Evolutionary conservation across 2,797 vertebrate genomes (phyloP), one percentile per base, ranked within the genome.

Genomic region (Sebastes cheni): DNA sequence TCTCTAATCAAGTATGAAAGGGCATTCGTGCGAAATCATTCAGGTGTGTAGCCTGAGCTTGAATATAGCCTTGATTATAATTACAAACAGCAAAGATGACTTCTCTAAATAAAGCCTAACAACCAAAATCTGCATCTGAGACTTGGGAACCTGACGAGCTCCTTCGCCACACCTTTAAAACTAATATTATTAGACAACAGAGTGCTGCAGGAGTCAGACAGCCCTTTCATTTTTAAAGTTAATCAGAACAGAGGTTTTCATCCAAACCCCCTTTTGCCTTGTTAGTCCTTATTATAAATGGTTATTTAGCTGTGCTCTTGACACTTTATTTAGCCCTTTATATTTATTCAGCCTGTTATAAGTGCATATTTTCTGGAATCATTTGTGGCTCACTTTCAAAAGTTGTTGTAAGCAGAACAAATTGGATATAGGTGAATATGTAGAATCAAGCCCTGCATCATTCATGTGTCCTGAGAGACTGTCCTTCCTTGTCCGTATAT

Each of bases 1-100:
- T 27, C 14, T 54, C 34, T n/a, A 72, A 72, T 62, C 52, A 55
- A 72, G 42, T 70, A 79, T 54, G 13, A 72, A 39, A 42, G 39
- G 50, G 54, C 71, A 71, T 85, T 55, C 12, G 67, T 69, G 54
- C 75, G 52, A 73, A 84, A 67, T 80, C 14, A 3, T 69, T 18
- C n/a, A 39, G 52, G 58, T 61, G 30, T 79, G 80, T 50, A 50
- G 46, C 46, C 18, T 20, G 46, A 50, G 46, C 18, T 50, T 50
- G 6, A 50, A 50, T 20, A 50, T 20, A 50, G 46, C 18, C 4
- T 20, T 50, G 46, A 50, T 50, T 75, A 55, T 81, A 67, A 76
- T 79, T 83, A 39, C 29, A 65, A 55, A 65, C 58, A 42, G 32
- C 34, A 81, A 64, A 67, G 52, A 58, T 75, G 55, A 22, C 55